Evolutionary conservation across 2,113 vertebrate species (phyloP), one percentile per base, ranked within the genome.

Genomic region (Gavia stellata): DNA sequence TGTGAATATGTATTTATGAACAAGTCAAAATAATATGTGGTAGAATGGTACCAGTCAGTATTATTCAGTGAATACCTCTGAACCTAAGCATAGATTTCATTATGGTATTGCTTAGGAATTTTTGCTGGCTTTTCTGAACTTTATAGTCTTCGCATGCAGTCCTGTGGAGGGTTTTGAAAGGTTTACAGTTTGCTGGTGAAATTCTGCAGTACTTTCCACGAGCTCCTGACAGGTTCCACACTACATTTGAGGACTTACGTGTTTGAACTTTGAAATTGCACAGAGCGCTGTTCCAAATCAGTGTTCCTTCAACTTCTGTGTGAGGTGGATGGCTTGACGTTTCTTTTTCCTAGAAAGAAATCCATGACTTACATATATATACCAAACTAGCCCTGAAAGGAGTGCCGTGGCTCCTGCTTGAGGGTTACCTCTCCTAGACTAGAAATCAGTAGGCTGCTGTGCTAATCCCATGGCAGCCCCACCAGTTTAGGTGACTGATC

Each of bases 181-280:
- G 65, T 72, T 88, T 91, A 90, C 29, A 42, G 63, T 81, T 91
- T 85, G 84, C 75, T 28, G 17, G 59, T 93, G 63, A 78, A 80
- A 80, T 80, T 94, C 50, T 10, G 4, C 58, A 73, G 58, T 53
- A 61, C 44, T 4, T 90, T 61, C 70, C 25, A 26, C 0, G 0
- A 56, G 20, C 36, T 80, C 29, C 36, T 38, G 62, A 77, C 42
- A 66, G 74, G 34, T 33, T 96, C 33, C 28, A 33, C 1, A 1
- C 34, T 70, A 4, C 31, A 3, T 72, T 75, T 65, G 36, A 80
- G 44, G 40, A 63, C 14, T 68, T 67, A 17, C 0, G 0, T 33
- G 15, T 81, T 84, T 81, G 77, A 83, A 53, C 50, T 83, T 58
- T 11, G 77, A 87, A 79, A 49, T 49, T 47, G 25, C 52, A 26